Conservation (phyloP, 2,888 invertebrate genomes). For the Nomada ruficornis region DNA sequence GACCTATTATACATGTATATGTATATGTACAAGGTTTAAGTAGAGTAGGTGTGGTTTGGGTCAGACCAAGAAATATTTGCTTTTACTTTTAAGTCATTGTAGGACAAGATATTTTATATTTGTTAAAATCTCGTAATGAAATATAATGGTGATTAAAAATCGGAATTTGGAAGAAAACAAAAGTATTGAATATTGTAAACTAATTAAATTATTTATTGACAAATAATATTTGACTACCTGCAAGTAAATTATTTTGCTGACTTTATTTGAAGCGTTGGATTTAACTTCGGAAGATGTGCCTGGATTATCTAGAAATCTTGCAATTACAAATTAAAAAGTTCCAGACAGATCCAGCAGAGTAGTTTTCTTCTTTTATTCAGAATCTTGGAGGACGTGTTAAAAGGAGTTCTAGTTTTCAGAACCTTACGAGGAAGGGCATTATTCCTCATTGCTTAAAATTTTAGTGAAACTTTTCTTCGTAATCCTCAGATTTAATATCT, state of each 20-base stretch:
- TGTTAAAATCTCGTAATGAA: too few relatives aligned
- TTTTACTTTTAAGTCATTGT: too few relatives aligned
- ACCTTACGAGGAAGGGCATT: background rate
- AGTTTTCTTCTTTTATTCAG: constrained; percentile 4
- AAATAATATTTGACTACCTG: too few relatives aligned
- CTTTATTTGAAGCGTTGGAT: background rate
- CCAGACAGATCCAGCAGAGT: background rate
- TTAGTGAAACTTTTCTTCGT: constrained; percentile 9
- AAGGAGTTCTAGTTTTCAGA: constrained; percentile 1
- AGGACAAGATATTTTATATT: too few relatives aligned
- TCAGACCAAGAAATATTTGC: too few relatives aligned
- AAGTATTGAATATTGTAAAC: background rate
- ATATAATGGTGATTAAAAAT: background rate
- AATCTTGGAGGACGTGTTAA: background rate
- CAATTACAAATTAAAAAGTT: background rate
- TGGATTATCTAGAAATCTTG: background rate
- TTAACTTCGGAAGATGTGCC: background rate
- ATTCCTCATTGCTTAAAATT: constrained; percentile 11
- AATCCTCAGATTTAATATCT: constrained; percentile 25
- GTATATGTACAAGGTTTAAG: too few relatives aligned
- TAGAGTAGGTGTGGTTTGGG: too few relatives aligned
- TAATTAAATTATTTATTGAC: too few relatives aligned
- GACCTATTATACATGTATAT: too few relatives aligned
- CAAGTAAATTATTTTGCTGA: too few relatives aligned
- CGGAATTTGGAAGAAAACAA: background rate